Evolutionary conservation across 2,113 vertebrate species (phyloP), one percentile per base, ranked within the genome.

Genomic region (Nothocercus julius): DNA sequence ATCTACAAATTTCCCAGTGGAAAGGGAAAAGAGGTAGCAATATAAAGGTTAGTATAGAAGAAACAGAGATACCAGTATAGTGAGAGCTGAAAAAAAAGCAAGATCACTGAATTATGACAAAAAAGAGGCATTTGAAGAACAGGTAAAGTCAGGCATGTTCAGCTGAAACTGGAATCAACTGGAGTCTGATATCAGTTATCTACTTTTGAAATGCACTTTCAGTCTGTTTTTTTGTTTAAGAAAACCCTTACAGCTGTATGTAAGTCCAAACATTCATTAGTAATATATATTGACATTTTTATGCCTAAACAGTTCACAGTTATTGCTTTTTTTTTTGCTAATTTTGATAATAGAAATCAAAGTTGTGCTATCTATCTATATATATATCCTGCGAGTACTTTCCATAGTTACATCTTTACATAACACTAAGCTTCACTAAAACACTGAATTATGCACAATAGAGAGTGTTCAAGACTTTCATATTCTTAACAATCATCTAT

Each of bases 1-100:
- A 66, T 30, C 25, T 56, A 5, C 12, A 70, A 25, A 20, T 54
- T 66, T 62, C 4, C 21, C 5, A 47, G 25, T 30, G 13, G 25
- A 36, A 75, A 70, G 40, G 2, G 12, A 82, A 73, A 58, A 87
- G 6, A 49, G 3, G 5, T 51, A 3, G 13, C 7, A 64, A 70
- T 38, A 28, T 66, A 87, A 79, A 27, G 7, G 6, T 45, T 13
- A 19, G 2, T 5, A 2, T 4, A 8, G 4, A 16, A 1, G 3
- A 16, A 42, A n/a, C 25, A 58, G 49, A 47, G 10, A 70, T 0
- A 1, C 4, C 5, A 45, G 12, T 74, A 16, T 17, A 67, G n/a
- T 7, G 53, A 54, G 4, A 79, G 4, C 13, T 68, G 54, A 53
- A 47, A 77, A 54, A 5, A 0, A 1, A 4, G 11, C 10, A 63